A percentile compares a stretch with the other conserved stretches of the same genome.
These are phyloP conservation scores for Muscicapa adusta DNA, from an alignment of 2,113 vertebrate genomes.

Conservation along the genomic window DNA sequence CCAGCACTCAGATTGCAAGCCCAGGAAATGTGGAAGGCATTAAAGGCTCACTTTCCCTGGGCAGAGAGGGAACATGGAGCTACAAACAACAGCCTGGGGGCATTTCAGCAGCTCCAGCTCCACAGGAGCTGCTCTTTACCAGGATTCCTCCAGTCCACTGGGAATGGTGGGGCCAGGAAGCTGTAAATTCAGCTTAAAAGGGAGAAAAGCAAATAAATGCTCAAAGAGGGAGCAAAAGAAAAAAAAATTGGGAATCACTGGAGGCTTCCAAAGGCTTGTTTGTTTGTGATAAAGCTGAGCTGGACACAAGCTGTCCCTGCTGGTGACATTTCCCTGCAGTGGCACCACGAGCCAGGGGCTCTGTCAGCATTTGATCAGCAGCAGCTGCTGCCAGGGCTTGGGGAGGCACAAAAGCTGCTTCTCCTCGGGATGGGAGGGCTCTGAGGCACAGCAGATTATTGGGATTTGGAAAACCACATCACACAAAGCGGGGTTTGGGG, in stretches of 20 bases:
- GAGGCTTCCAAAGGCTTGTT: conserved; percentile 31
- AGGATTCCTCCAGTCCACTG: conserved; percentile 45
- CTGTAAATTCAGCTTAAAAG: conserved; percentile 60
- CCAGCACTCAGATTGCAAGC: conserved; percentile 6
- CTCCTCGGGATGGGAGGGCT: not conserved
- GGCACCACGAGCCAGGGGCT: not conserved
- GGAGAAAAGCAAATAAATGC: conserved; percentile 43
- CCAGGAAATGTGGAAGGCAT: conserved; percentile 69
- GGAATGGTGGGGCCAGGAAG: conserved; percentile 57
- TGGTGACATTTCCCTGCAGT: not conserved
- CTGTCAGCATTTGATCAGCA: conserved; percentile 60
- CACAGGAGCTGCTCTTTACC: not conserved
- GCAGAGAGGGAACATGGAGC: conserved; percentile 55
- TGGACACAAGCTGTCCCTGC: conserved; percentile 19
- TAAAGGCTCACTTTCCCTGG: conserved; percentile 71
- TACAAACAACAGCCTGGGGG: conserved; percentile 63
- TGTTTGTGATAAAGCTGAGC: conserved; percentile 44
- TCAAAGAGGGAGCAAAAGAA: fast-evolving
- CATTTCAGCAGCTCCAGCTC: conserved; percentile 68
- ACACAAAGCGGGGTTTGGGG: not conserved
- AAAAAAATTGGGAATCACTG: not conserved
- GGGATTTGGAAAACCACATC: conserved; percentile 4
- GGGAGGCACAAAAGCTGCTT: conserved; percentile 22
- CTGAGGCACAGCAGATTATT: not conserved
- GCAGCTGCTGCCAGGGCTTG: not conserved